A percentile compares a stretch with the other conserved stretches of the same genome.
Evolutionary conservation across 1,140 invertebrate genomes (phyloP).

Genomic region (Semibalanus balanoides): DNA sequence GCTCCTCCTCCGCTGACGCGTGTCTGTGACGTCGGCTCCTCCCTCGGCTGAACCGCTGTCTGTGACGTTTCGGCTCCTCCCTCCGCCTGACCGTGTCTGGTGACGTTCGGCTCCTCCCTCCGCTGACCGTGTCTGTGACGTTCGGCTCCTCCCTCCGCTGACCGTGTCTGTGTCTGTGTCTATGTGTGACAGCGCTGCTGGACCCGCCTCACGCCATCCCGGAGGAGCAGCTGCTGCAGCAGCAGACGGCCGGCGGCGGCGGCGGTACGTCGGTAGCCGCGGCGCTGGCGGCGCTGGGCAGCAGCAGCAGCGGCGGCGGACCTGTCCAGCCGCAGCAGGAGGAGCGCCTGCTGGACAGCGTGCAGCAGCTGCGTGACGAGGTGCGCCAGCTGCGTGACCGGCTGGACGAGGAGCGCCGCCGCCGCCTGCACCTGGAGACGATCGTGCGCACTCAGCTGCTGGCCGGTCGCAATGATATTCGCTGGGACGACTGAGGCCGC

Average conservation of each 20-base stretch:
- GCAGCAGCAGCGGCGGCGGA: no score
- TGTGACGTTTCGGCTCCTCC: no score
- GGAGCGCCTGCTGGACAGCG: not conserved
- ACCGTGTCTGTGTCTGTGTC: not conserved
- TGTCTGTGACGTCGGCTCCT: no score
- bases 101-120: no score
- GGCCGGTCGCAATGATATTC: constrained; percentile 10
- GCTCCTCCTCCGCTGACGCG: no score
- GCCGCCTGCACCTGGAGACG: constrained; percentile 30
- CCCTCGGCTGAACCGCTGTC: not conserved
- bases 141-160: no score
- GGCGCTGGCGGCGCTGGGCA: no score
- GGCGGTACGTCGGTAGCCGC: no score
- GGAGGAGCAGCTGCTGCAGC: not conserved
- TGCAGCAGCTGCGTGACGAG: not conserved
- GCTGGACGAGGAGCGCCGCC: constrained; percentile 31
- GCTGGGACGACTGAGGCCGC: constrained; percentile 9
- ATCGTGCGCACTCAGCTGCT: constrained; percentile 19
- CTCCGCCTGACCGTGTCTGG: no score
- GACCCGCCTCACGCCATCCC: not conserved
- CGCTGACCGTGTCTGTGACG: no score
- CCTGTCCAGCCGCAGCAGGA: not conserved
- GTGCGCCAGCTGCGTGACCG: constrained; percentile 1
- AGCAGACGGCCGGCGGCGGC: not conserved
- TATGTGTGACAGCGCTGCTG: not conserved